A percentile compares a stretch with the other conserved stretches of the same genome.
Evolutionary conservation across 2,113 vertebrate species (phyloP).

Genomic region (Bufo bufo): DNA sequence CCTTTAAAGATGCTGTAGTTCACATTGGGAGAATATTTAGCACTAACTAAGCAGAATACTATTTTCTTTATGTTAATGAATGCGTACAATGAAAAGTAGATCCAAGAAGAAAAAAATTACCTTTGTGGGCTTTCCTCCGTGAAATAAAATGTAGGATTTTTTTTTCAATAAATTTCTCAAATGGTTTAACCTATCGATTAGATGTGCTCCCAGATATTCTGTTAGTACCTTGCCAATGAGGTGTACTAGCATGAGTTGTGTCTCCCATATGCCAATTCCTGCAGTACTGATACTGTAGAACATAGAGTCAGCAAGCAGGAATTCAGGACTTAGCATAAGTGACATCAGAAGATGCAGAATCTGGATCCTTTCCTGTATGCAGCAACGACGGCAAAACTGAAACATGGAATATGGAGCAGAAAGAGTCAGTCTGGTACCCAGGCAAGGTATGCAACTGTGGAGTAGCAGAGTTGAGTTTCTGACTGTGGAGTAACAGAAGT

Average conservation of each 20-base stretch:
- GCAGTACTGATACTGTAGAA: too few species aligned
- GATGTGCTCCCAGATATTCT: neutral
- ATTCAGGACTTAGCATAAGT: too few species aligned
- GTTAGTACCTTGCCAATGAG: neutral
- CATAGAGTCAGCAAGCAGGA: too few species aligned
- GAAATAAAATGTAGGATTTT: neutral
- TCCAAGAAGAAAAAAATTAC: neutral
- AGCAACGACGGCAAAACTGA: too few species aligned
- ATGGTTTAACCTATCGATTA: neutral
- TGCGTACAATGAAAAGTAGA: neutral
- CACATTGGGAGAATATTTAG: slow-evolving; percentile 27
- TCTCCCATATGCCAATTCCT: too few species aligned
- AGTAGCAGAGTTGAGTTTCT: too few species aligned
- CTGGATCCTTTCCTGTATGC: too few species aligned
- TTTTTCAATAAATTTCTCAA: neutral
- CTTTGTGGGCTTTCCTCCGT: neutral
- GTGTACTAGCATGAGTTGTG: neutral
- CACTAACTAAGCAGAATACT: slow-evolving; percentile 21
- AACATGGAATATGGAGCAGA: too few species aligned
- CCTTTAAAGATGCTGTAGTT: slow-evolving; percentile 26
- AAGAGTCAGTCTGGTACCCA: too few species aligned
- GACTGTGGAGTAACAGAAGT: too few species aligned
- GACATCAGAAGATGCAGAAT: too few species aligned
- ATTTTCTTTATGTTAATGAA: slow-evolving; percentile 18
- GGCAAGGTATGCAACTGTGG: too few species aligned